Evolutionary conservation across 2,797 vertebrate genomes (phyloP), one percentile per base, ranked within the genome.

Genomic region (Onychomys leucogaster): DNA sequence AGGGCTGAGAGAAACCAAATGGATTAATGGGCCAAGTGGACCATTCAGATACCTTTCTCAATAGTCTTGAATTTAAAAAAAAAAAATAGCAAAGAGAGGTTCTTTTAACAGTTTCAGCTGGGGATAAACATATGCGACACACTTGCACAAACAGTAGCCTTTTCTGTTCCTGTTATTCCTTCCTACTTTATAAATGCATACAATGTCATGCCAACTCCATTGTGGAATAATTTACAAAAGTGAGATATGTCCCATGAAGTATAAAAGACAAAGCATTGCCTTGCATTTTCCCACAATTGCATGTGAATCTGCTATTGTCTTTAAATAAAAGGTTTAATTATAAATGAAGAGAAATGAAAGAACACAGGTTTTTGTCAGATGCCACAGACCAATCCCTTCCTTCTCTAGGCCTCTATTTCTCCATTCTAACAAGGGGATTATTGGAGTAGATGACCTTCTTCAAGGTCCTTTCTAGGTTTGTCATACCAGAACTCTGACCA

Each of bases 91-190:
- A 76, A 82, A 91, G 41, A 83, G 84, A 71, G 49, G 61, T 52
- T 65, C 37, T 85, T 92, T 92, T 83, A 84, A 71, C 21, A 88
- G 11, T 77, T 92, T 93, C 81, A 87, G 29, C 76, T 94, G 25
- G 12, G 34, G 16, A 83, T 73, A 96, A 89, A 85, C 4, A 9
- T 59, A 63, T 59, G 43, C 87, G 34, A 59, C 59, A 85, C 84
- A 59, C 83, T 59, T 76, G 25, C 82, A 52, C 34, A 17, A 80
- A 32, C 67, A 91, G 86, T 23, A 90, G 52, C 69, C 49, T 41
- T 91, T 95, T 80, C 78, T 85, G 8, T 73, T 86, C 75, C 17
- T 13, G 46, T 85, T 10, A 17, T 76, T 85, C 55, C 69, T 13
- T 75, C 83, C 49, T 73, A 67, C 57, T 19, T 46, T 96, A 37